A percentile compares a stretch with the other conserved stretches of the same genome.
These are phyloP conservation scores for Drosophila antonietae DNA, from an alignment of 2,888 invertebrate genomes.

Conservation along the genomic window DNA sequence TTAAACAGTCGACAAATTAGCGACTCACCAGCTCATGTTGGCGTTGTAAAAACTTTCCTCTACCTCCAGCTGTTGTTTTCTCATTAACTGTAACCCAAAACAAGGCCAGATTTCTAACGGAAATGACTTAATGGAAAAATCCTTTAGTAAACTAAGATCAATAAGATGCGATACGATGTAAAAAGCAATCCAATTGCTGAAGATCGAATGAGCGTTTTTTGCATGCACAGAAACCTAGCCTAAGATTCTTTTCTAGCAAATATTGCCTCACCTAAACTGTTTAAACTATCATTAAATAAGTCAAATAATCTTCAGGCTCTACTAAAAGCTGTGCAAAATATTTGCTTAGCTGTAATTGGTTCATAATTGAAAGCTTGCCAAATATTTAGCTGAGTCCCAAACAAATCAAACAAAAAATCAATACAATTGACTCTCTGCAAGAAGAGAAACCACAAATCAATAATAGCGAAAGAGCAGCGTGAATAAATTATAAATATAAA, in stretches of 20 bases:
- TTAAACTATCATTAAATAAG: conserved; percentile 55
- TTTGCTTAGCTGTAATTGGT: conserved; percentile 63
- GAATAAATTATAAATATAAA: conserved; percentile 15
- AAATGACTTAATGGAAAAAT: conserved; percentile 35
- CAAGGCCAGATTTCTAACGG: conserved; percentile 26
- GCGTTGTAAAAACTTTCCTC: conserved; percentile 35
- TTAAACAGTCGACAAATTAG: conserved; percentile 29
- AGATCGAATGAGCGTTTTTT: background rate
- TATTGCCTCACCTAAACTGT: conserved; percentile 29
- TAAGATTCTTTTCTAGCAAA: conserved; percentile 16
- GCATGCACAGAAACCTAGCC: background rate
- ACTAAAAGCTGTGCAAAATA: conserved; percentile 68
- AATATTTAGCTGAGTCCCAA: conserved; percentile 38
- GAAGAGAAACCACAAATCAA: conserved; percentile 15
- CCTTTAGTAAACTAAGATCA: conserved; percentile 17
- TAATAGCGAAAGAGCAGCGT: background rate
- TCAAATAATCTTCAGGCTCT: conserved; percentile 28
- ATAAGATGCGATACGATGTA: conserved; percentile 36
- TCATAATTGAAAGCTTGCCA: conserved; percentile 56
- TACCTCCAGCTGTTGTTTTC: conserved; percentile 20
- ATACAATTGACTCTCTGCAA: conserved; percentile 10
- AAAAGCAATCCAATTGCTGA: background rate
- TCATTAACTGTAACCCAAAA: conserved; percentile 26
- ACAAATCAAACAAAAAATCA: conserved; percentile 3
- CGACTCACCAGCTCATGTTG: conserved; percentile 30